These are phyloP conservation scores for Eueremaeus valkanovi DNA, from an alignment of 2,888 invertebrate genomes.

Conservation along the genomic window DNA sequence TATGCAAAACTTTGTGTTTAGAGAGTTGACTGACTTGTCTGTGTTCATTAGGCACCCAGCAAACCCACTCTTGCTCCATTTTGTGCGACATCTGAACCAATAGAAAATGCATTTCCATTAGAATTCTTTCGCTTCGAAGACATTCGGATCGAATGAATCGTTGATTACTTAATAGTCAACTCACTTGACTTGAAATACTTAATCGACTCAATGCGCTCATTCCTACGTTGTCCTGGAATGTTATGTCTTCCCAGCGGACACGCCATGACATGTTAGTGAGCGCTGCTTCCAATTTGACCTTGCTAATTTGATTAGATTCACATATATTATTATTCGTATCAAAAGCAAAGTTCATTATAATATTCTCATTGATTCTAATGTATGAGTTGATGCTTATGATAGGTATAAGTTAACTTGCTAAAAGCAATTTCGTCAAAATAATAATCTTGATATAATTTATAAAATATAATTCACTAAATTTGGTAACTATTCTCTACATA, in stretches of 20 bases:
- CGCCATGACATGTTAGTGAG: slow-evolving; percentile 50
- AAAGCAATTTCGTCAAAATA: too few species aligned
- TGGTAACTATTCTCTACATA: not conserved
- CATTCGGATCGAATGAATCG: not conserved
- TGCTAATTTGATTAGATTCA: too few species aligned
- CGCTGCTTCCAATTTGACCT: slow-evolving; percentile 48
- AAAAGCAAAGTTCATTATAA: too few species aligned
- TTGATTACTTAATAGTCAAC: slow-evolving; percentile 1
- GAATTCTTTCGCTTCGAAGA: not conserved
- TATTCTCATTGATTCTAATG: too few species aligned
- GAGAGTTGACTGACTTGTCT: slow-evolving; percentile 18
- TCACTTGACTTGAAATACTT: slow-evolving; percentile 25
- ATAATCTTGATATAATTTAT: too few species aligned
- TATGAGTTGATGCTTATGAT: too few species aligned
- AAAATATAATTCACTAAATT: too few species aligned
- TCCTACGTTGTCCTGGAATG: slow-evolving; percentile 3
- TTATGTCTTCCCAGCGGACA: slow-evolving; percentile 49
- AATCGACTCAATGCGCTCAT: slow-evolving; percentile 22
- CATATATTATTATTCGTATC: too few species aligned
- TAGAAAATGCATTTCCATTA: not conserved
- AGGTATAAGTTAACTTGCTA: too few species aligned
- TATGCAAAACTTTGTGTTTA: not conserved
- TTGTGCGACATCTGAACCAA: slow-evolving; percentile 44
- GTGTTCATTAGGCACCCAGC: slow-evolving; percentile 42
- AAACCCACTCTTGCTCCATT: slow-evolving; percentile 45